Conservation (phyloP, 2,888 invertebrate genomes). For the Yponomeuta malinellus region DNA sequence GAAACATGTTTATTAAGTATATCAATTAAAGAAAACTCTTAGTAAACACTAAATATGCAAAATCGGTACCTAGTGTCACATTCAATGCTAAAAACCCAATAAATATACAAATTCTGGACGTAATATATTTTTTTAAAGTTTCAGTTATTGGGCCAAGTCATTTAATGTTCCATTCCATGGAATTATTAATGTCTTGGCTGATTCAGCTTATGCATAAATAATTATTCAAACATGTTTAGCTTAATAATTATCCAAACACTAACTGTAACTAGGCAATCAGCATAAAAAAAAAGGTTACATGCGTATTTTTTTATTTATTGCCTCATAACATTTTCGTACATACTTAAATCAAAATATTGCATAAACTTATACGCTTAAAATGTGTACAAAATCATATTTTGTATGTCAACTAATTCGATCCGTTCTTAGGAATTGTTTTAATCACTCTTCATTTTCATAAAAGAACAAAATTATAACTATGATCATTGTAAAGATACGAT, state of each 20-base stretch:
- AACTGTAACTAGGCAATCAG: no score
- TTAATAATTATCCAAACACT: no score
- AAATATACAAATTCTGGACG: no score
- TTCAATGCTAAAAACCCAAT: no score
- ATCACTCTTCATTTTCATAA: constrained; percentile 11
- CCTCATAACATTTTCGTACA: no score
- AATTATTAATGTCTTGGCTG: no score
- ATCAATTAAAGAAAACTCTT: background rate
- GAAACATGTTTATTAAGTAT: constrained; percentile 17
- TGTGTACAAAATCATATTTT: constrained; percentile 10
- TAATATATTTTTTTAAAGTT: no score
- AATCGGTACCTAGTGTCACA: no score
- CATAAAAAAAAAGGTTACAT: background rate
- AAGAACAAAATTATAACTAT: constrained; percentile 23
- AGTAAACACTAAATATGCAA: background rate
- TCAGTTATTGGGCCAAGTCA: no score
- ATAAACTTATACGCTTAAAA: constrained; percentile 2
- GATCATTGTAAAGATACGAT: constrained; percentile 41
- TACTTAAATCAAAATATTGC: background rate
- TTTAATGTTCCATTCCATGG: no score
- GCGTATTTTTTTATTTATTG: background rate
- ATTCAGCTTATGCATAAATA: no score
- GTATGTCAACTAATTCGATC: constrained; percentile 12
- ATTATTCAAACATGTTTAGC: no score
- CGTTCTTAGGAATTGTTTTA: constrained; percentile 10